Evolutionary conservation across 1,140 invertebrate genomes (phyloP).

Genomic region (Oedothorax gibbosus): DNA sequence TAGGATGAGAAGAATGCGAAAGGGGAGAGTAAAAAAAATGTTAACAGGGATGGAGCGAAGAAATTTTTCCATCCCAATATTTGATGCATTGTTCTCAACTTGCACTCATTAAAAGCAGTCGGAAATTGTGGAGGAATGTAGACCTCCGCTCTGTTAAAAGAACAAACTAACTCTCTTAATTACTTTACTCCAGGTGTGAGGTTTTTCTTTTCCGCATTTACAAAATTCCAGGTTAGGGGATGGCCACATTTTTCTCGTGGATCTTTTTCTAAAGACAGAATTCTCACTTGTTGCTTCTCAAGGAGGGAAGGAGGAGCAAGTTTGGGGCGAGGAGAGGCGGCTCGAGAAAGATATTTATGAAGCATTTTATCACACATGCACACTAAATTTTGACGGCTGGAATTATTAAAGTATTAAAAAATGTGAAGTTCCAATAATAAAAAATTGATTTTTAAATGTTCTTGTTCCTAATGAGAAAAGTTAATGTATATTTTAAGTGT

Average conservation of each 20-base stretch:
- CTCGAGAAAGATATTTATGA: too few relatives aligned
- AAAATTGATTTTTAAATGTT: too few relatives aligned
- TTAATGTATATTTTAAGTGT: too few relatives aligned
- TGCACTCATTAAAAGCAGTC: conserved; percentile 38
- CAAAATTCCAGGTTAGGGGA: conserved; percentile 19
- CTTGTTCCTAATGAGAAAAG: too few relatives aligned
- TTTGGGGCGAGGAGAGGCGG: neutral
- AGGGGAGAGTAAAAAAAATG: conserved; percentile 10
- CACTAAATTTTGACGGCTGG: too few relatives aligned
- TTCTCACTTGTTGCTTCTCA: conserved; percentile 12
- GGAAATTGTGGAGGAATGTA: conserved; percentile 39
- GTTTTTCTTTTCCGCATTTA: neutral
- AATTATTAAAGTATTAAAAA: too few relatives aligned
- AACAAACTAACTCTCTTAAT: conserved; percentile 19
- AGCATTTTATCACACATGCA: too few relatives aligned
- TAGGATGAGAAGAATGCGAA: neutral
- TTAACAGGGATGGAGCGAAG: conserved; percentile 13
- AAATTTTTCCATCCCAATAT: conserved; percentile 44
- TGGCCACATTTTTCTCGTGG: conserved; percentile 34
- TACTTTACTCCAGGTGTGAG: neutral
- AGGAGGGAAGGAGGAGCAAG: neutral
- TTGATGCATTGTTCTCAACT: conserved; percentile 55
- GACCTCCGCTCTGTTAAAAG: conserved; percentile 9
- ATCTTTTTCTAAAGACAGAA: neutral
- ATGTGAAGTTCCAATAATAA: too few relatives aligned